Evolutionary conservation across 2,113 vertebrate genomes (phyloP).

Genomic region (Ahaetulla prasina): DNA sequence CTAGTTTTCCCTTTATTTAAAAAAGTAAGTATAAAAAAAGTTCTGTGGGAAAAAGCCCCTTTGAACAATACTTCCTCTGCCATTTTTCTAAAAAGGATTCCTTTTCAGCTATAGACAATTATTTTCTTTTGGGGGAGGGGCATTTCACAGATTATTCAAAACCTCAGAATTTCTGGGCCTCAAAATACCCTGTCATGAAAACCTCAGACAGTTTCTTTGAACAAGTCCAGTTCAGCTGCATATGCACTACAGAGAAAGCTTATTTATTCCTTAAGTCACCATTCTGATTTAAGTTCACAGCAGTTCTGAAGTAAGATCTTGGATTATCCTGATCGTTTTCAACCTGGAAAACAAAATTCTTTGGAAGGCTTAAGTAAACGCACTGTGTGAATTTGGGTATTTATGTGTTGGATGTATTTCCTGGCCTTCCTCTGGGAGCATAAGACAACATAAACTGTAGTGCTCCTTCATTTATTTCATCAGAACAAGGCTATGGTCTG

Average conservation of each 20-base stretch:
- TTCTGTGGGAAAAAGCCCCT: not conserved
- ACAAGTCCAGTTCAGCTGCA: not conserved
- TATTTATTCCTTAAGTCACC: not conserved
- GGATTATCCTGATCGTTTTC: not conserved
- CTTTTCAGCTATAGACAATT: not conserved
- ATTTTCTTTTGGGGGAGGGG: not conserved
- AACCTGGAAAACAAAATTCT: not conserved
- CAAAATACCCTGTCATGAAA: not conserved
- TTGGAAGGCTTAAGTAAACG: not conserved
- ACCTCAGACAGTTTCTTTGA: too few relatives aligned
- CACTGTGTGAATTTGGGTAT: not conserved
- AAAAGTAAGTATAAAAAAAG: constrained; percentile 51
- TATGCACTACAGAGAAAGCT: not conserved
- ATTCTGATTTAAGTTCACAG: not conserved
- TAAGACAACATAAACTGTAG: not conserved
- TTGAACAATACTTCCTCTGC: constrained; percentile 2
- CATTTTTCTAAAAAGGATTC: not conserved
- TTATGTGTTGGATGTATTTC: not conserved
- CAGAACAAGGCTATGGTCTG: not conserved
- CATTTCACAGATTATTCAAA: not conserved
- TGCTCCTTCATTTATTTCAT: not conserved
- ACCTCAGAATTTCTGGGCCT: not conserved
- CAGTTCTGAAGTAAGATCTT: not conserved
- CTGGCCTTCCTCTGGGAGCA: not conserved
- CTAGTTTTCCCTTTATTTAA: constrained; percentile 19